Percentiles rank a stretch among this genome's conserved stretches.
Conservation (phyloP, 1,140 invertebrate species). For the Trichoplusia ni region DNA sequence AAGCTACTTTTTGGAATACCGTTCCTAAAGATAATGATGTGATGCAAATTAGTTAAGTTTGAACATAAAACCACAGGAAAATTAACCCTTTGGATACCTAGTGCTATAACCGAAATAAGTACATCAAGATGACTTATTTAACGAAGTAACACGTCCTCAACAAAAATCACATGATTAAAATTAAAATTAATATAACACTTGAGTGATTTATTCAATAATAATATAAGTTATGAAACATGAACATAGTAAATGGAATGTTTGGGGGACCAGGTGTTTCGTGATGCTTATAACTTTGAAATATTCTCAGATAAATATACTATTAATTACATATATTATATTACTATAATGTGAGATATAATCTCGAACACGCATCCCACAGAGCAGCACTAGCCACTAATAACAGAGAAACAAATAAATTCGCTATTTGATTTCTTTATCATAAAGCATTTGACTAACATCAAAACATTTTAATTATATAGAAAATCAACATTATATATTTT, state of each 20-base stretch:
- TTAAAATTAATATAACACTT: conserved; percentile 35
- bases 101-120: conserved; percentile 36
- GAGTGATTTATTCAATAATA: conserved; percentile 39
- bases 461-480: conserved; percentile 3
- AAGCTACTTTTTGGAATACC: conserved; percentile 23
- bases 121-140: conserved; percentile 25
- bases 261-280: conserved; percentile 45
- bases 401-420: conserved; percentile 13
- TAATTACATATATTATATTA: conserved; percentile 50
- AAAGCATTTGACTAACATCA: conserved; percentile 29
- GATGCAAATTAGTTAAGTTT: conserved; percentile 33
- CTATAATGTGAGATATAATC: conserved; percentile 55
- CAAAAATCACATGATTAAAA: conserved; percentile 38
- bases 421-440: conserved; percentile 8
- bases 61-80: conserved; percentile 52
- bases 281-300: conserved; percentile 64
- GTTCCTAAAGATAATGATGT: conserved; percentile 16
- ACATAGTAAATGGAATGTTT: conserved; percentile 65
- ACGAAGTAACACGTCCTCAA: conserved; percentile 29
- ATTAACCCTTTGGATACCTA: conserved; percentile 33
- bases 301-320: conserved; percentile 54
- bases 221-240: conserved; percentile 37
- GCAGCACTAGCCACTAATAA: conserved; percentile 53
- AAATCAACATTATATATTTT: conserved; percentile 25
- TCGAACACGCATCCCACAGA: conserved; percentile 53